Evolutionary conservation across 2,113 vertebrate genomes (phyloP).

Genomic region (Anolis sagrei): DNA sequence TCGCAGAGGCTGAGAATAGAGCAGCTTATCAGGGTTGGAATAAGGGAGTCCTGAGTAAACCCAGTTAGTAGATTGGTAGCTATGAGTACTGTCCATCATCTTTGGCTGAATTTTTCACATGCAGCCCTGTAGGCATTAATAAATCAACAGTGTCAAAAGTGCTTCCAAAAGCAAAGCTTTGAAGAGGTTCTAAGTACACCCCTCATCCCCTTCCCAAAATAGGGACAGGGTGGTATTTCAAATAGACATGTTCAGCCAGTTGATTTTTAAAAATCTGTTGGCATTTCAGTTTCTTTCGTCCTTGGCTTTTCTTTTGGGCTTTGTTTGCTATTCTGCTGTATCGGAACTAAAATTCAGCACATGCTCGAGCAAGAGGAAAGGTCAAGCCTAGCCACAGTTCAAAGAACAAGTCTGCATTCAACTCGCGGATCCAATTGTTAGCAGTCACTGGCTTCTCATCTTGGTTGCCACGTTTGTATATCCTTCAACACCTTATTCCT

Average conservation of each 20-base stretch:
- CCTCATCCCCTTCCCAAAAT: neutral
- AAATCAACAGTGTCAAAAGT: neutral
- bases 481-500: conserved; percentile 32
- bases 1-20: neutral
- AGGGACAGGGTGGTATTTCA: conserved; percentile 32
- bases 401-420: conserved; percentile 44
- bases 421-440: conserved; percentile 46
- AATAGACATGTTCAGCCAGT: conserved; percentile 32
- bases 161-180: neutral
- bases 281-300: conserved; percentile 6
- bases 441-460: neutral
- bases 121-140: neutral
- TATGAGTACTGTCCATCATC: neutral
- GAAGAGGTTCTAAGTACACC: neutral
- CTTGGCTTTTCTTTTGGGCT: conserved; percentile 41
- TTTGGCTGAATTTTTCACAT: neutral
- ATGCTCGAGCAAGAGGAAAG: conserved; percentile 48
- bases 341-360: conserved; percentile 52
- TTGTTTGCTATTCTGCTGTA: conserved; percentile 34
- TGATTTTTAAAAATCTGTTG: conserved; percentile 35
- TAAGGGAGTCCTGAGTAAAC: neutral
- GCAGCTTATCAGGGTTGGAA: neutral
- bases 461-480: conserved; percentile 38
- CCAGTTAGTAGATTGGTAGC: neutral
- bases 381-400: conserved; percentile 43